phyloP scores from a whole-genome alignment of 2,113 vertebrate species.

The Tupaia chinensis region DNA sequence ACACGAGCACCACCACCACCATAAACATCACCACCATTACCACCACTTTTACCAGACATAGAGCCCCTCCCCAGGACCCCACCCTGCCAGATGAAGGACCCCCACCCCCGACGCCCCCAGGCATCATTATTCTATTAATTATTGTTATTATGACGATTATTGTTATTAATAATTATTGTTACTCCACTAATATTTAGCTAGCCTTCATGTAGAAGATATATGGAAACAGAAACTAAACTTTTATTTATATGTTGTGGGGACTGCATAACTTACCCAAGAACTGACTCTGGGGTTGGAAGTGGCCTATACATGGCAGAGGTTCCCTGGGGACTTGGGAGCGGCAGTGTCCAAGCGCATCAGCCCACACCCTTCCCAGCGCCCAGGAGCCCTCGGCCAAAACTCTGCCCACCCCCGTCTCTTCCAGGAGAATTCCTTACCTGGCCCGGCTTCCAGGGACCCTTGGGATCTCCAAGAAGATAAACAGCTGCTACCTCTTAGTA shows the following conservation, averaged over 20 bases:
- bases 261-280: slow-evolving; percentile 81
- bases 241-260: slow-evolving; percentile 89
- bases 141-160: slow-evolving; percentile 83
- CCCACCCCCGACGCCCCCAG: slow-evolving; percentile 57
- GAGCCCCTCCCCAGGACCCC: slow-evolving; percentile 67
- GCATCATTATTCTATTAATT: slow-evolving; percentile 83
- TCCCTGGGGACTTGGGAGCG: slow-evolving; percentile 76
- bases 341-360: slow-evolving; percentile 71
- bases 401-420: slow-evolving; percentile 79
- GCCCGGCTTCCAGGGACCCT: slow-evolving; percentile 86
- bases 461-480: slow-evolving; percentile 89
- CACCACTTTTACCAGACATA: slow-evolving; percentile 99
- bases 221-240: slow-evolving; percentile 85
- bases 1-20: slow-evolving; percentile 98
- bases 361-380: slow-evolving; percentile 78
- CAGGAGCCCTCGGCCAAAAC: slow-evolving; percentile 74
- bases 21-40: slow-evolving; percentile 99
- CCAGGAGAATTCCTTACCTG: slow-evolving; percentile 82
- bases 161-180: slow-evolving; percentile 86
- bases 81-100: slow-evolving; percentile 81
- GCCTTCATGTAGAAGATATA: slow-evolving; percentile 87
- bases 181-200: slow-evolving; percentile 88
- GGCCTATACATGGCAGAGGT: slow-evolving; percentile 79
- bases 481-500: slow-evolving; percentile 99
- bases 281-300: slow-evolving; percentile 79